Conservation (phyloP, 2,888 invertebrate genomes). For the Archaeoteleia sp. region DNA sequence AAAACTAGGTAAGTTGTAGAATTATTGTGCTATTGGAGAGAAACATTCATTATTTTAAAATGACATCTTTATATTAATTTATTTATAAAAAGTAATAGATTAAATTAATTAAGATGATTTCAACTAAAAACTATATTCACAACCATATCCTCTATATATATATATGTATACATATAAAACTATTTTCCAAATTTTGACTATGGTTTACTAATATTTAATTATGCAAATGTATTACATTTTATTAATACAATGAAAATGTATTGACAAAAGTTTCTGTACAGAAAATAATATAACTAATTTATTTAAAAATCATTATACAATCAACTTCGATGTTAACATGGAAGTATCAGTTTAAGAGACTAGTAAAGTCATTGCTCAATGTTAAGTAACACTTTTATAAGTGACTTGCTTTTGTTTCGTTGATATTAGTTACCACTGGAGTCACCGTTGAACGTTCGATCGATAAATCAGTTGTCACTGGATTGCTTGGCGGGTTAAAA, state of each 20-base stretch:
- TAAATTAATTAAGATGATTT: too few species aligned
- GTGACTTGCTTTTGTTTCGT: slow-evolving; percentile 4
- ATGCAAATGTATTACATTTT: not conserved
- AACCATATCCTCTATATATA: too few species aligned
- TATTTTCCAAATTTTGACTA: too few species aligned
- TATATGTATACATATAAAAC: too few species aligned
- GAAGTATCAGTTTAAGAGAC: slow-evolving; percentile 11
- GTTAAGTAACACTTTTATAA: not conserved
- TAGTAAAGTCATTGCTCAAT: slow-evolving; percentile 7
- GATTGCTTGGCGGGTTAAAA: slow-evolving; percentile 78
- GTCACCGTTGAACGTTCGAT: slow-evolving; percentile 12
- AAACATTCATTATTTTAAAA: too few species aligned
- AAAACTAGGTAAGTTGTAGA: too few species aligned
- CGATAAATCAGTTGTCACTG: not conserved
- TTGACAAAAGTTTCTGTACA: slow-evolving; percentile 3
- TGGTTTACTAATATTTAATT: not conserved
- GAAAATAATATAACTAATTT: not conserved
- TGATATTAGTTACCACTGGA: slow-evolving; percentile 16
- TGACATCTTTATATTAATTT: too few species aligned
- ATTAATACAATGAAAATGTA: not conserved
- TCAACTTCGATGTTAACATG: slow-evolving; percentile 7
- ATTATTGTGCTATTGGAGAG: too few species aligned
- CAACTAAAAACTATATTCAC: too few species aligned
- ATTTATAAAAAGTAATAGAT: too few species aligned
- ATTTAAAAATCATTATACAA: slow-evolving; percentile 14